These are phyloP conservation scores for Dynastes grantii DNA, from an alignment of 2,888 invertebrate species.

Conservation along the genomic window DNA sequence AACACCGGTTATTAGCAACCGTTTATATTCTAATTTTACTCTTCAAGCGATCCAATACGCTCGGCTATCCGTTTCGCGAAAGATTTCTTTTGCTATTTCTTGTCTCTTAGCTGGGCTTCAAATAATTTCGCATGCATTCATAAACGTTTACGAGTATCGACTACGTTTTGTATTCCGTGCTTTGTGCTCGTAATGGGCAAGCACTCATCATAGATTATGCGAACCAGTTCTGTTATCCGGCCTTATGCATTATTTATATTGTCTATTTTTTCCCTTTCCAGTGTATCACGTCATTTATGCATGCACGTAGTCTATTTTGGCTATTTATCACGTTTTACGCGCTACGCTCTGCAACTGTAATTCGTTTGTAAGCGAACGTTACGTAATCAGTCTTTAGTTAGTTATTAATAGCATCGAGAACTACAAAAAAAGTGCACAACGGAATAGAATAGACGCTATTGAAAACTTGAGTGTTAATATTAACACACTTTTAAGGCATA, in stretches of 20 bases:
- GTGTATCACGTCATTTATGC: constrained; percentile 12
- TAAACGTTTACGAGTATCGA: neutral
- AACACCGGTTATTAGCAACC: too few species aligned
- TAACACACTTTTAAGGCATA: too few species aligned
- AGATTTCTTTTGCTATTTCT: too few species aligned
- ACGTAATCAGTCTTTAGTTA: constrained; percentile 1
- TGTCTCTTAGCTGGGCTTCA: neutral
- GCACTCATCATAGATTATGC: constrained; percentile 10
- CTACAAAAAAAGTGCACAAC: too few species aligned
- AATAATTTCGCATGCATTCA: neutral
- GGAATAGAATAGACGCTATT: too few species aligned
- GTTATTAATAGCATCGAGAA: neutral
- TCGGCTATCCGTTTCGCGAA: too few species aligned
- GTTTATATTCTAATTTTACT: too few species aligned
- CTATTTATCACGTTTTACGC: constrained; percentile 28
- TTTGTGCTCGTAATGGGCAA: neutral
- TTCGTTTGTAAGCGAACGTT: neutral
- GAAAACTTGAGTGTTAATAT: too few species aligned
- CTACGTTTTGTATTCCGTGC: constrained; percentile 2
- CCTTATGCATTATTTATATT: constrained; percentile 44
- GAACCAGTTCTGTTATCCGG: constrained; percentile 41
- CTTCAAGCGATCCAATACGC: too few species aligned
- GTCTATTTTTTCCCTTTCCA: constrained; percentile 20
- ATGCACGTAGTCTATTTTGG: constrained; percentile 16
- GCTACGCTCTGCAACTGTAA: neutral